These are phyloP conservation scores for Vesta saturnalis DNA, from an alignment of 2,888 invertebrate species.

Conservation along the genomic window DNA sequence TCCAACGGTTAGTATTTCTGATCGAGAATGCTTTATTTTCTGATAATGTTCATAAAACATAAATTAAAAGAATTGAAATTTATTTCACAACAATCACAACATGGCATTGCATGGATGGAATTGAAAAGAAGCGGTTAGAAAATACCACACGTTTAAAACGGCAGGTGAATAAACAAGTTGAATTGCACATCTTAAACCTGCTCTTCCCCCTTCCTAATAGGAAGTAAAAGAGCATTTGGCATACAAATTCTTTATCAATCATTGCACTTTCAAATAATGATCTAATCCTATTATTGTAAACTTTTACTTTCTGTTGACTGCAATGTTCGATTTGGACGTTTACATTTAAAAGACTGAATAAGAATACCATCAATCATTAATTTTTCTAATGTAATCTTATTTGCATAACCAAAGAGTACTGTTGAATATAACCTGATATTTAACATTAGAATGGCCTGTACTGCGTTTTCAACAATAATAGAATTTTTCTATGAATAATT, in stretches of 20 bases:
- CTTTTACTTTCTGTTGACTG: neutral
- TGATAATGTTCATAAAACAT: constrained; percentile 7
- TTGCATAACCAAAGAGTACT: too few species aligned
- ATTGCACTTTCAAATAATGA: neutral
- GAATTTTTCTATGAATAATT: too few species aligned
- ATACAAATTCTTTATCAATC: constrained; percentile 4
- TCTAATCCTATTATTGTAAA: neutral
- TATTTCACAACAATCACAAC: neutral
- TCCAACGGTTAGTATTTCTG: constrained; percentile 13
- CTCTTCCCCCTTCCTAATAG: neutral
- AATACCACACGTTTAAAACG: constrained; percentile 5
- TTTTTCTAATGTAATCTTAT: too few species aligned
- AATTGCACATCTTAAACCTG: constrained; percentile 6
- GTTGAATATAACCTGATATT: too few species aligned
- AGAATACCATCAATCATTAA: neutral
- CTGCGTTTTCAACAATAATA: too few species aligned
- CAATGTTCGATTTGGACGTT: neutral
- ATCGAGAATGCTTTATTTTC: constrained; percentile 11
- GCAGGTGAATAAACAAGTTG: constrained; percentile 11
- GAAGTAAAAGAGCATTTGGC: constrained; percentile 4
- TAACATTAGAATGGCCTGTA: too few species aligned
- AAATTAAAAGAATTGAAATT: neutral
- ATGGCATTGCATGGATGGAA: neutral
- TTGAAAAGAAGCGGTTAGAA: neutral
- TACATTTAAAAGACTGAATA: too few species aligned